Evolutionary conservation across 2,888 invertebrate genomes (phyloP).

Genomic region (Copidosoma aretas): DNA sequence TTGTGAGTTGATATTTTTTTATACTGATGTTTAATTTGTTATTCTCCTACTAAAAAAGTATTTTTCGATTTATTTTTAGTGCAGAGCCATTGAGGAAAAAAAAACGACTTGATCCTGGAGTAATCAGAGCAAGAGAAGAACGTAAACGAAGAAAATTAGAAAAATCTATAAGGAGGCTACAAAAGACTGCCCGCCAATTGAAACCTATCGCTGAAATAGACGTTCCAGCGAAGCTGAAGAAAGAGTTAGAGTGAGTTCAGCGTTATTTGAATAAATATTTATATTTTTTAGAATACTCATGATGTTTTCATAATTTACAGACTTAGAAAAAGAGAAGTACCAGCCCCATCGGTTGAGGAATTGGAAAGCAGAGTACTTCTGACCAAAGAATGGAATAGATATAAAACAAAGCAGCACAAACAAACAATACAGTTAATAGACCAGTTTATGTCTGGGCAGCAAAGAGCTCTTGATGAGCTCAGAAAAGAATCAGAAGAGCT

Average conservation of each 20-base stretch:
- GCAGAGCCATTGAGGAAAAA: constrained; percentile 92
- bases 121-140: constrained; percentile 82
- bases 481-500: constrained; percentile 83
- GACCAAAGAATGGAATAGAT: constrained; percentile 78
- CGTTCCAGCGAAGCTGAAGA: constrained; percentile 71
- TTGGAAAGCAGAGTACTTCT: constrained; percentile 71
- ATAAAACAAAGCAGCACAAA: constrained; percentile 71
- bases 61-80: constrained; percentile 58
- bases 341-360: constrained; percentile 66
- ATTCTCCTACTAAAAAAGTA: background rate
- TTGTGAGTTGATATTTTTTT: constrained; percentile 53
- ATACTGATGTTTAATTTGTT: constrained; percentile 8
- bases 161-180: constrained; percentile 82
- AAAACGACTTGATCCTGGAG: constrained; percentile 81
- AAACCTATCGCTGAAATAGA: constrained; percentile 92
- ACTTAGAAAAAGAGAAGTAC: constrained; percentile 64
- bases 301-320: constrained; percentile 56
- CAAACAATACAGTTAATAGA: constrained; percentile 74
- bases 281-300: constrained; percentile 24
- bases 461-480: constrained; percentile 80
- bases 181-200: constrained; percentile 80
- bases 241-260: constrained; percentile 69
- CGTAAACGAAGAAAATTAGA: constrained; percentile 83
- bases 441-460: constrained; percentile 73
- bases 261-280: constrained; percentile 1